Evolutionary conservation across 1,140 invertebrate species (phyloP).

Genomic region (Penaeus japonicus): DNA sequence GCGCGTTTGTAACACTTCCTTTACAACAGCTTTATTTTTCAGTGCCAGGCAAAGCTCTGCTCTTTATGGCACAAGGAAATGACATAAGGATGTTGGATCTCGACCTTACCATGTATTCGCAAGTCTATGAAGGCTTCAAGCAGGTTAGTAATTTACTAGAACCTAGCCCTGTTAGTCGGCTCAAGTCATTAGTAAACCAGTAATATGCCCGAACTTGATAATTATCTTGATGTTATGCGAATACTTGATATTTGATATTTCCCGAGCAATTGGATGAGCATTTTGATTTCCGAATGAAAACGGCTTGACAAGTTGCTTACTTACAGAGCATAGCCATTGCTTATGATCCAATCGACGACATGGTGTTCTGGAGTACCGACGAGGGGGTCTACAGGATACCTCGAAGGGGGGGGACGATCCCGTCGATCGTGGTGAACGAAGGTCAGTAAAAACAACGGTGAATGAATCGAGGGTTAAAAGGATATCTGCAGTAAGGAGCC

Average conservation of each 20-base stretch:
- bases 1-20: no score
- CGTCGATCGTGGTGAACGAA: not conserved
- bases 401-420: not conserved
- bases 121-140: not conserved
- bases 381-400: not conserved
- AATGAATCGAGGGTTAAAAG: no score
- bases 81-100: not conserved
- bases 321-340: conserved; percentile 8
- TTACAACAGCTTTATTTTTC: no score
- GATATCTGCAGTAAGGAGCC: no score
- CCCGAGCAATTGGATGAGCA: no score
- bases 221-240: no score
- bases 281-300: no score
- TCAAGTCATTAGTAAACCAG: not conserved
- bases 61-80: not conserved
- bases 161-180: not conserved
- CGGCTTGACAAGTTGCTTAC: no score
- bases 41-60: not conserved
- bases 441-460: no score
- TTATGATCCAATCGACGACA: not conserved
- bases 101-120: not conserved
- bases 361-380: conserved; percentile 11
- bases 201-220: no score
- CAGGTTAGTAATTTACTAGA: not conserved
- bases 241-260: no score